These are phyloP conservation scores for Digitonthophagus gazella DNA, from an alignment of 2,888 invertebrate genomes.

Conservation along the genomic window DNA sequence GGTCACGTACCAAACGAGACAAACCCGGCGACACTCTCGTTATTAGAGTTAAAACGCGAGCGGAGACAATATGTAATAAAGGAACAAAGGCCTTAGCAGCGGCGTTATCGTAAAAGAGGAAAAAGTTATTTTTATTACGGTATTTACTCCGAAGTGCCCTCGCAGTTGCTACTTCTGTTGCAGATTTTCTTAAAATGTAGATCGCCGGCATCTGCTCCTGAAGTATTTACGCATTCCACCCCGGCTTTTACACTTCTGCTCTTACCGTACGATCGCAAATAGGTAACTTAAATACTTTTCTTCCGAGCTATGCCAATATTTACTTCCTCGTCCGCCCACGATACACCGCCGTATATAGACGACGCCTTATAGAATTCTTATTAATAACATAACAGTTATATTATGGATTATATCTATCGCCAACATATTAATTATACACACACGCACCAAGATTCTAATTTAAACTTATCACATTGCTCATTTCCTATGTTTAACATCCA, in stretches of 20 bases:
- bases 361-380: no score
- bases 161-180: neutral
- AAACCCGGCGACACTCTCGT: neutral
- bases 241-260: neutral
- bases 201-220: neutral
- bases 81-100: constrained; percentile 17
- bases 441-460: neutral
- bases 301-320: neutral
- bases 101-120: constrained; percentile 23
- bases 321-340: neutral
- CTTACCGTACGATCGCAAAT: neutral
- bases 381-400: no score
- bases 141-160: constrained; percentile 20
- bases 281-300: neutral
- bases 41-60: constrained; percentile 15
- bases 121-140: constrained; percentile 25
- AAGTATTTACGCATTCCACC: neutral
- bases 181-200: neutral
- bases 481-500: no score
- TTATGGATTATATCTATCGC: neutral
- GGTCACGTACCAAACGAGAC: neutral
- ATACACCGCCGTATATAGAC: no score
- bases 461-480: neutral
- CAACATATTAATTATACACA: neutral
- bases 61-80: constrained; percentile 22